phyloP scores from a whole-genome alignment of 2,888 invertebrate genomes.

The Dermolepida albohirtum region DNA sequence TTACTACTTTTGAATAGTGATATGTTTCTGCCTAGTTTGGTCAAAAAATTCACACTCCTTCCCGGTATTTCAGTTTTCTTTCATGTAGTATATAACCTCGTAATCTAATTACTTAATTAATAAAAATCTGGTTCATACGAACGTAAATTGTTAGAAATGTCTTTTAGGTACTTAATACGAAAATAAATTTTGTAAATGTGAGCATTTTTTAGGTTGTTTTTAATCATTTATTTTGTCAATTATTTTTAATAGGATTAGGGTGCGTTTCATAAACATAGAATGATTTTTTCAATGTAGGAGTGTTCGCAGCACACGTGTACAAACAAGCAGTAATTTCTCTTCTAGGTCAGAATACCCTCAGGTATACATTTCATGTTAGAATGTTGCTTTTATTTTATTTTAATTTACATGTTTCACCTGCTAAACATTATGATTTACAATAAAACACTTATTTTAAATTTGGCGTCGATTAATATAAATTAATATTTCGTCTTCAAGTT shows the following conservation, averaged over 20 bases:
- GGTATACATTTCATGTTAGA: neutral
- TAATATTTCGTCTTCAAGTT: too few species aligned
- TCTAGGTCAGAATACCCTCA: slow-evolving; percentile 14
- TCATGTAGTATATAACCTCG: too few species aligned
- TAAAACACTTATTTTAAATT: too few species aligned
- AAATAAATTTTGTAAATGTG: neutral
- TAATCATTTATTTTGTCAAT: neutral
- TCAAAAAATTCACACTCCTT: too few species aligned
- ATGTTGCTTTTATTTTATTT: neutral
- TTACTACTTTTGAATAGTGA: too few species aligned
- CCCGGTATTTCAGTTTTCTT: too few species aligned
- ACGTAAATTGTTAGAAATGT: neutral
- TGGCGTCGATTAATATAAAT: too few species aligned
- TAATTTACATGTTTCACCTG: neutral
- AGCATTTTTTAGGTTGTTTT: neutral
- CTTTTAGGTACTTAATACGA: neutral
- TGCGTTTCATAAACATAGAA: slow-evolving; percentile 16
- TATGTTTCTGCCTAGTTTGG: too few species aligned
- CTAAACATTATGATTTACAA: too few species aligned
- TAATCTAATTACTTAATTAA: too few species aligned
- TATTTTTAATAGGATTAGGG: slow-evolving; percentile 29
- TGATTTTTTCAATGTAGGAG: slow-evolving; percentile 1
- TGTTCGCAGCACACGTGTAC: slow-evolving; percentile 13
- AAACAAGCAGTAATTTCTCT: slow-evolving; percentile 14
- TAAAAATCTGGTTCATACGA: too few species aligned